Evolutionary conservation across 2,888 invertebrate species (phyloP).

Genomic region (Campoplex nolae): DNA sequence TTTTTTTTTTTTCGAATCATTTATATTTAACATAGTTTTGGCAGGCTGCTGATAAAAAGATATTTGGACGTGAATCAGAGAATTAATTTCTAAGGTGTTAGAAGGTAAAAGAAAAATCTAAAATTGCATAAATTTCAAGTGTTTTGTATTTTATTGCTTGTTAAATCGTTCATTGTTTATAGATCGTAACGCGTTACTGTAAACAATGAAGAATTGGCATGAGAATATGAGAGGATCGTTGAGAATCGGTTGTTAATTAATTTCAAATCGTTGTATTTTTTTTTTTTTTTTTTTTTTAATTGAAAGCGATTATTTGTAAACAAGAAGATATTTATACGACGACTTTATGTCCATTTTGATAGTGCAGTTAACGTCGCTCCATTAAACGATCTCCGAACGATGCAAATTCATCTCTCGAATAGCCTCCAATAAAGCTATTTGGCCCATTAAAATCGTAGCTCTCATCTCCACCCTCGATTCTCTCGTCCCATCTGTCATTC

Average conservation of each 20-base stretch:
- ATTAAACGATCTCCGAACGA: slow-evolving; percentile 57
- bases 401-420: slow-evolving; percentile 39
- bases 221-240: neutral
- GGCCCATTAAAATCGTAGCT: slow-evolving; percentile 50
- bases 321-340: neutral
- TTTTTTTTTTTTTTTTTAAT: neutral
- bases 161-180: neutral
- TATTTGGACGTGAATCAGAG: neutral
- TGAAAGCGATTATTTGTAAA: neutral
- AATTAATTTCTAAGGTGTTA: neutral
- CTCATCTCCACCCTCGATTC: slow-evolving; percentile 18
- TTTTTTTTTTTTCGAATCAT: too few species aligned
- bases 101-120: neutral
- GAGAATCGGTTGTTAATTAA: neutral
- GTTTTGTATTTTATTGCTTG: neutral
- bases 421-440: slow-evolving; percentile 55
- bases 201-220: neutral
- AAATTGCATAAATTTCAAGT: neutral
- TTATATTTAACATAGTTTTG: too few species aligned
- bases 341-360: slow-evolving; percentile 54
- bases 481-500: slow-evolving; percentile 7
- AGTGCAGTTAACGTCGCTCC: slow-evolving; percentile 57
- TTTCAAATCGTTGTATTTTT: neutral
- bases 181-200: neutral
- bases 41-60: neutral